Base-by-base conservation (phyloP, 1,140 invertebrate species). In the Eumaeus atala region DNA sequence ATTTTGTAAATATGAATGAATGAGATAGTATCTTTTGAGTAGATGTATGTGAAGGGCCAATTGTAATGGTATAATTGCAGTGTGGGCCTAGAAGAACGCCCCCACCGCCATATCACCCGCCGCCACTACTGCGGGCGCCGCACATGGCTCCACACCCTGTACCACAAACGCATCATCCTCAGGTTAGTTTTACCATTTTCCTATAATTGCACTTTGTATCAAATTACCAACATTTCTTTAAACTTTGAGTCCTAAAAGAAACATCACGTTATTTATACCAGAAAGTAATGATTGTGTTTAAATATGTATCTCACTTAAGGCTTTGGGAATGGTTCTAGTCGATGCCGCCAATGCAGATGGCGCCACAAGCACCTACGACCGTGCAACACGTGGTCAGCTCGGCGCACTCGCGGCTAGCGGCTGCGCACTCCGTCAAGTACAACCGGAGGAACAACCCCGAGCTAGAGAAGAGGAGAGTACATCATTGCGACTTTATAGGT, bases 361-460 rank as follows among this genome's bases (percentile, higher is more conserved):
- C 85, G 64, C 61, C 74, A 54, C 80, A 74, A 44, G 73, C 76
- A 34, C 70, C 66, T n/a, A 67, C 67, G 11, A 72, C 70, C 14
- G 77, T 64, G 56, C 79, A 62, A 52, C 72, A 52, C 58, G 84
- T 68, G 58, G 66, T 60, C 54, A 70, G 76, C 37, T 69, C 66
- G 56, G 84, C 67, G 52, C 87, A 84, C 60, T 68, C 69, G 42
- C 70, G 70, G 50, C 86, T 67, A 57, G 77, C 58, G 17, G 81
- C 75, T 12, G 64, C 64, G 7, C 54, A 62, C 16, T 44, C 58
- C 8, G 73, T 79, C 44, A 92, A 92, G 74, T 97, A 97, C 88
- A 97, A 98, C 87, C 90, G 96, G 61, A 91, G 96, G 66, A 98
- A 98, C 83, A 98, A 98, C 87, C 97, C 96, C 0, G 96, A 98